Percentiles rank a stretch among this genome's conserved stretches.
These are phyloP conservation scores for Ornithoptera alexandrae DNA, from an alignment of 2,888 invertebrate genomes.

Conservation along the genomic window DNA sequence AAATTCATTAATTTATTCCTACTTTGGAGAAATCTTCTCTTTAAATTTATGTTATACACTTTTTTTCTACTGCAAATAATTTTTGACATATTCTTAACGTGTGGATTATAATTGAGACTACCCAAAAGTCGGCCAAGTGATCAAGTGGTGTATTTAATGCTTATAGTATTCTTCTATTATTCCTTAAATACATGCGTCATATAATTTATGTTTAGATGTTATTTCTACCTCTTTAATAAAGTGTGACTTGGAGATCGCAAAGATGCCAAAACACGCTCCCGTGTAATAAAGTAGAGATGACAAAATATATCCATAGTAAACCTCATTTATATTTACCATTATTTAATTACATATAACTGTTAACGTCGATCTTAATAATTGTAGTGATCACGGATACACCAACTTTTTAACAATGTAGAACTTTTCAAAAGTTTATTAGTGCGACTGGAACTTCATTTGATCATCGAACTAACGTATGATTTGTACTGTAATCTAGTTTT, in stretches of 20 bases:
- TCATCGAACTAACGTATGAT: not conserved
- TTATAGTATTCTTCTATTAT: constrained; percentile 4
- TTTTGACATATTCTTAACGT: not conserved
- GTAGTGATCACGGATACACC: too few relatives aligned
- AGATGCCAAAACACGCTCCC: not conserved
- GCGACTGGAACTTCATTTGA: not conserved
- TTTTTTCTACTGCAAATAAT: not conserved
- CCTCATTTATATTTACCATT: not conserved
- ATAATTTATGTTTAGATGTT: not conserved
- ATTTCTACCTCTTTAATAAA: not conserved
- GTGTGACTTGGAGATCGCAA: not conserved
- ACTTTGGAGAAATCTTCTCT: too few relatives aligned
- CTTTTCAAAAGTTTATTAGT: too few relatives aligned
- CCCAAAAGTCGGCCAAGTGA: constrained; percentile 4
- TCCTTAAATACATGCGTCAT: not conserved
- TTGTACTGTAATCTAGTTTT: too few relatives aligned
- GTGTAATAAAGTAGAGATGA: not conserved
- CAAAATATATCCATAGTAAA: not conserved
- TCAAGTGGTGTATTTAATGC: not conserved
- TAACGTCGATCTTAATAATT: too few relatives aligned
- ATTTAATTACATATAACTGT: not conserved
- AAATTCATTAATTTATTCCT: too few relatives aligned
- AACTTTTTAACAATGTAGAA: too few relatives aligned
- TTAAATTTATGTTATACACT: not conserved
- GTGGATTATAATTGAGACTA: not conserved